These are phyloP conservation scores for Cydia pomonella DNA, from an alignment of 1,140 invertebrate species.

Conservation along the genomic window DNA sequence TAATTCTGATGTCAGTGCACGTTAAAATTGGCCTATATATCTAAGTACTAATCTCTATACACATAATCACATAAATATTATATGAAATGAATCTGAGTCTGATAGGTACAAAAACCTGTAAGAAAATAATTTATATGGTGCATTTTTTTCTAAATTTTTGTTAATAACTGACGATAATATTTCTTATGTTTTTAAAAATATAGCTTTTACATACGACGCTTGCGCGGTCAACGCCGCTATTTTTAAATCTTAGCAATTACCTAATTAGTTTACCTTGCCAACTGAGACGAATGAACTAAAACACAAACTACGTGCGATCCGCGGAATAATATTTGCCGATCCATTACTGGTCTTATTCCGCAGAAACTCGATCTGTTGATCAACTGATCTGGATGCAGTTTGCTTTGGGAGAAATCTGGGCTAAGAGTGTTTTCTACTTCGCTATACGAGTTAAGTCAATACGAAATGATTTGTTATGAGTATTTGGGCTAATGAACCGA, in stretches of 20 bases:
- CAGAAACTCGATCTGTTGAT: constrained; percentile 31
- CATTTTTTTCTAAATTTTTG: too few species aligned
- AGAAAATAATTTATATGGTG: too few species aligned
- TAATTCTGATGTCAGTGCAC: too few species aligned
- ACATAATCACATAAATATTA: too few species aligned
- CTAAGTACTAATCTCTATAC: too few species aligned
- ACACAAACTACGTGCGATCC: constrained; percentile 13
- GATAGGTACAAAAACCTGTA: too few species aligned
- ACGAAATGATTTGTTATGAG: constrained; percentile 4
- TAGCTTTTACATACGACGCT: too few species aligned
- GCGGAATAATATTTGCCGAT: constrained; percentile 17
- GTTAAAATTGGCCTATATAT: too few species aligned
- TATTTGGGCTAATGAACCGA: constrained; percentile 12
- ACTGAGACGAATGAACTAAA: background rate
- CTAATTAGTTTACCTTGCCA: background rate
- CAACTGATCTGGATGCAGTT: constrained; percentile 31
- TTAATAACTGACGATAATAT: too few species aligned
- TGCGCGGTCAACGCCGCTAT: background rate
- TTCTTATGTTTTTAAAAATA: too few species aligned
- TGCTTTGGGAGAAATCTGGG: constrained; percentile 32
- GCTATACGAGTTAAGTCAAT: constrained; percentile 4
- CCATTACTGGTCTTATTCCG: constrained; percentile 28
- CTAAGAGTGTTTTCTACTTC: constrained; percentile 30
- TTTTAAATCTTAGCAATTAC: background rate
- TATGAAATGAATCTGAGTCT: too few species aligned